Evolutionary conservation across 2,888 invertebrate species (phyloP), one percentile per base, ranked within the genome.

Genomic region (Rhagonycha fulva): DNA sequence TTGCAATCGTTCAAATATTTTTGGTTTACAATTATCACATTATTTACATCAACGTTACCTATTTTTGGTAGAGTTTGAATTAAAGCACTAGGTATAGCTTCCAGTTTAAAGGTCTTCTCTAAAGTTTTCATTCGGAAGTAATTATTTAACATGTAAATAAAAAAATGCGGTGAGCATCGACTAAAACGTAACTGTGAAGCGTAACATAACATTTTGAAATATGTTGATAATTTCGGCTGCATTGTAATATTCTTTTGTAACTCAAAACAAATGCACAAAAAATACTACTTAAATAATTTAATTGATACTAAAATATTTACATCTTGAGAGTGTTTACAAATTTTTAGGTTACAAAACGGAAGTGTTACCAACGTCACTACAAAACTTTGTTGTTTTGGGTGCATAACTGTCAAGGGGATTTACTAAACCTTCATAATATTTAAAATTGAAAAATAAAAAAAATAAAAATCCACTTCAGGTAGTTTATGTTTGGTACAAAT

Each of bases 61-160:
- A 75, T 9, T 47, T n/a, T 47, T 47, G 47, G 47, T 11, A 75
- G 14, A 10, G 70, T 67, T 47, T 68, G 24, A 23, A 81, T 71
- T 9, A 83, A 79, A 70, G 78, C 79, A 70, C 79, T 76, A 3
- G 84, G 81, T 23, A 84, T 79, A 2, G 77, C 66, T 77, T 77
- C 73, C 3, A 85, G 19, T 30, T 72, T 79, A 76, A 85, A 87
- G 32, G 75, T 72, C 19, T 75, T 79, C 23, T 81, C 80, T 68
- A 82, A 73, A 77, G 84, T 85, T 14, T 78, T 71, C 60, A 85
- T 80, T 70, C 82, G 82, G 19, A 81, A 80, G 78, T 86, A 87
- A 26, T 83, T 79, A 69, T 84, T 67, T 71, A 85, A 83, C 86
- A 88, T 86, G 75, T 85, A 87, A 11, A 86, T 81, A 78, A 85